Percentiles rank a stretch among this genome's conserved stretches.
phyloP scores from a whole-genome alignment of 2,888 invertebrate species.

The Tenodera sinensis region DNA sequence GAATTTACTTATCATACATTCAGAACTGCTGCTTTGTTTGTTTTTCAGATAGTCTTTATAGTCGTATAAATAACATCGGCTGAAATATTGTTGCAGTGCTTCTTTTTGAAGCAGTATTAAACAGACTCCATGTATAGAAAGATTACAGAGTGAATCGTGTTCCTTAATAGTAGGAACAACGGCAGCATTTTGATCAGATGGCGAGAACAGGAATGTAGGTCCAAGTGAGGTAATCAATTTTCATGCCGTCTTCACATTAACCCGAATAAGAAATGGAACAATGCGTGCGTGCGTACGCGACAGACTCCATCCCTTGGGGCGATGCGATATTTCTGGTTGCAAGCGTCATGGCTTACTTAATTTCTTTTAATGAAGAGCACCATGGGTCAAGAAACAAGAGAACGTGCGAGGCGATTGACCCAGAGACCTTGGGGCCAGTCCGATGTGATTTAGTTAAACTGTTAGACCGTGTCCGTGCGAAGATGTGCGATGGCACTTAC shows the following conservation, averaged over 20 bases:
- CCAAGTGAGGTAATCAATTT: background rate
- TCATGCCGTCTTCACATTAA: background rate
- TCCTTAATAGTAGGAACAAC: background rate
- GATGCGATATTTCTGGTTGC: background rate
- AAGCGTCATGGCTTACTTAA: background rate
- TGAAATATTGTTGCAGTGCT: no score
- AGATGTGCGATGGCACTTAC: background rate
- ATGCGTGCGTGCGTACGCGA: background rate
- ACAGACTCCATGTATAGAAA: no score
- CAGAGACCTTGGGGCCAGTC: background rate
- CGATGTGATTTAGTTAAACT: background rate
- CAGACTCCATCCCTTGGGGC: background rate
- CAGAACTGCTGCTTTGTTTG: no score
- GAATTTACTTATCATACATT: no score
- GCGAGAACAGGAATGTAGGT: background rate
- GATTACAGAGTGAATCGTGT: no score
- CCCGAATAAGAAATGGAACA: background rate
- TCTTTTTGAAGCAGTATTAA: no score
- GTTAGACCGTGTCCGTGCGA: background rate
- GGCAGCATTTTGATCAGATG: background rate
- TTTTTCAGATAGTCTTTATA: fast-evolving
- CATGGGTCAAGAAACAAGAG: background rate
- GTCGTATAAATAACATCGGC: no score
- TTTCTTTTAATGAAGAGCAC: background rate
- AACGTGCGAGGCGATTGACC: background rate